Base-by-base conservation (phyloP, 92 coral and sea anemone species). In the Diadumene lineata region DNA sequence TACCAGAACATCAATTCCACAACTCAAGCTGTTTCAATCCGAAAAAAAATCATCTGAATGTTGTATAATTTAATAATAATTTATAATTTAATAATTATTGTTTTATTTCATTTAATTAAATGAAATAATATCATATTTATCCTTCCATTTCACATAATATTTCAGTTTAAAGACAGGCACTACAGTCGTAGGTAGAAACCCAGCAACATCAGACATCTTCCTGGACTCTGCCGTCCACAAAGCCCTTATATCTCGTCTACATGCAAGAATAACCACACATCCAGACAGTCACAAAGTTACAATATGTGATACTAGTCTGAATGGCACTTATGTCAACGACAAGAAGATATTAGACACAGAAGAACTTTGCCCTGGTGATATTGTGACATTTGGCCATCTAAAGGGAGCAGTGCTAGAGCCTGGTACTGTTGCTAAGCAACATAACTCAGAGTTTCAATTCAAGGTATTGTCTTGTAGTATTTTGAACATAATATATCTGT, bases 251-350 rank as follows among this genome's bases (percentile, higher is more conserved):
- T 93, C 98, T 0, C 78, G 98, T 57, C 92, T 93, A 19, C 98
- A 93, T 74, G 98, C 98, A 56, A 79, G 93, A 68, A 93, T 93
- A 51, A 64, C 79, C 7, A 85, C 67, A 17, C 77, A 71, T 6
- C 64, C 69, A 26, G 76, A 88, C 38, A 79, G 72, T 19, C 66
- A 62, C 29, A 71, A 69, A 24, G 89, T 93, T 34, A 82, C 64
- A 62, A 82, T 93, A 56, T 85, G 93, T 28, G 98, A 93, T 55
- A 91, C 96, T 11, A 93, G 98, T 77, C 72, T 93, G 3, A 93
- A 90, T 81, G 98, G 98, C n/a, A 94, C 98, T 8, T 94, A 66
- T 70, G 90, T 94, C 29, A 94, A 94, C 79, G 94, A 91, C 30
- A 51, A 81, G 10, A 94, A 94, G 61, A 81, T 91, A 34, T 68